Conservation (phyloP, 2,888 invertebrate species). For the Euproctis similis region DNA sequence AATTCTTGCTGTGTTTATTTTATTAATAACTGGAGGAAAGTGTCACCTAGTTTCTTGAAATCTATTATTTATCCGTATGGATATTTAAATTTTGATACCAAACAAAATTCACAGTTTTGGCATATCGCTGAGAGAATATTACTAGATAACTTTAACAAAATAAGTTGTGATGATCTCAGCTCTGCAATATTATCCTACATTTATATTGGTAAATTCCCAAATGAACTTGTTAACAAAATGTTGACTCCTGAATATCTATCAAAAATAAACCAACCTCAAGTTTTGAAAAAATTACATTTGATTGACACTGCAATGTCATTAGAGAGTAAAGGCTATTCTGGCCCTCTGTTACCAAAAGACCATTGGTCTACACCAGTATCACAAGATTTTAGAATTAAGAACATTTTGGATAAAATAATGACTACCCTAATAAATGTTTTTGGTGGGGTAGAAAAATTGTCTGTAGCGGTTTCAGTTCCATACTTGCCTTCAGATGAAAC, state of each 20-base stretch:
- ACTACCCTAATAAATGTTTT: slow-evolving; percentile 54
- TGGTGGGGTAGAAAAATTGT: slow-evolving; percentile 62
- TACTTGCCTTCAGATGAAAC: slow-evolving; percentile 73
- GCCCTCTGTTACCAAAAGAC: slow-evolving; percentile 74
- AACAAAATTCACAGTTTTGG: slow-evolving; percentile 73
- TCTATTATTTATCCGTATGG: slow-evolving; percentile 78
- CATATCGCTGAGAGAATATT: slow-evolving; percentile 67
- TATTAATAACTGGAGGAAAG: slow-evolving; percentile 49
- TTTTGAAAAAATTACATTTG: slow-evolving; percentile 72
- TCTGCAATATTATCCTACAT: slow-evolving; percentile 79
- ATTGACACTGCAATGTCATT: slow-evolving; percentile 79
- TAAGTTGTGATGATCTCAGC: slow-evolving; percentile 73
- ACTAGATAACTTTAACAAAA: slow-evolving; percentile 72
- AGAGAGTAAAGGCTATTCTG: slow-evolving; percentile 75
- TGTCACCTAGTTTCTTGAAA: slow-evolving; percentile 73
- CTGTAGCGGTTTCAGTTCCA: slow-evolving; percentile 68
- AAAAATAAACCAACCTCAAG: slow-evolving; percentile 62
- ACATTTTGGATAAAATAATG: slow-evolving; percentile 62
- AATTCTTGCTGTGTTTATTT: slow-evolving; percentile 77
- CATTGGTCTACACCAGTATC: slow-evolving; percentile 65
- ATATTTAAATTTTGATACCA: slow-evolving; percentile 73
- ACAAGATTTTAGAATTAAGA: slow-evolving; percentile 71
- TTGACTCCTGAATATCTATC: slow-evolving; percentile 78
- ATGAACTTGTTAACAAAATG: slow-evolving; percentile 74
- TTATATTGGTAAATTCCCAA: slow-evolving; percentile 77